Percentiles rank a stretch among this genome's conserved stretches.
Evolutionary conservation across 2,113 vertebrate genomes (phyloP).

Genomic region (Cyanoliseus patagonus): DNA sequence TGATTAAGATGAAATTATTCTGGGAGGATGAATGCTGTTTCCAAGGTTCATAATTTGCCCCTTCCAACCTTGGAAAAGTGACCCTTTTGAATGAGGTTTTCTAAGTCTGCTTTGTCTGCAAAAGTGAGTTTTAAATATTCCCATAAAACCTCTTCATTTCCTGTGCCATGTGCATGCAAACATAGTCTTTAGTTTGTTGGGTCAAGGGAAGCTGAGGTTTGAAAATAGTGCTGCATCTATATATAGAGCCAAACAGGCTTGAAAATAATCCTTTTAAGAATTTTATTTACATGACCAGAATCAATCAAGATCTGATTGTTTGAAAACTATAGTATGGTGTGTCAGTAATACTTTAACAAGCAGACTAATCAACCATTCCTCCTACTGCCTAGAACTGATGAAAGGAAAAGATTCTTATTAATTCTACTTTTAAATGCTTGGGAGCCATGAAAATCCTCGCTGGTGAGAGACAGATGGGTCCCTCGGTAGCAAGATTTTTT

Average conservation of each 20-base stretch:
- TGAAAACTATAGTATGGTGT: neutral
- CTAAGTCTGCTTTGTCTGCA: conserved; percentile 23
- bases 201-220: neutral
- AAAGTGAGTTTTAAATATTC: conserved; percentile 35
- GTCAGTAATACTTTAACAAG: conserved; percentile 32
- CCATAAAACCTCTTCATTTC: conserved; percentile 23
- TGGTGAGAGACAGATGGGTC: conserved; percentile 26
- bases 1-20: conserved; percentile 3
- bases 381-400: neutral
- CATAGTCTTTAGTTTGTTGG: neutral
- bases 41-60: neutral
- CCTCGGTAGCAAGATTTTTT: neutral
- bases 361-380: conserved; percentile 31
- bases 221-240: conserved; percentile 29
- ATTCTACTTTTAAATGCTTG: conserved; percentile 16
- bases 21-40: neutral
- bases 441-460: neutral
- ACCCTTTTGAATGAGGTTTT: neutral
- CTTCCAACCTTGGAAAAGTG: neutral
- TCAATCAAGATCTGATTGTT: conserved; percentile 51
- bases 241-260: neutral
- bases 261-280: conserved; percentile 27
- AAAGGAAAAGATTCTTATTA: conserved; percentile 20
- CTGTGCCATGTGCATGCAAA: neutral
- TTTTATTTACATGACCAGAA: conserved; percentile 40